Base-by-base conservation (phyloP, 2,888 invertebrate genomes). In the Tenthredo scrophulariae region DNA sequence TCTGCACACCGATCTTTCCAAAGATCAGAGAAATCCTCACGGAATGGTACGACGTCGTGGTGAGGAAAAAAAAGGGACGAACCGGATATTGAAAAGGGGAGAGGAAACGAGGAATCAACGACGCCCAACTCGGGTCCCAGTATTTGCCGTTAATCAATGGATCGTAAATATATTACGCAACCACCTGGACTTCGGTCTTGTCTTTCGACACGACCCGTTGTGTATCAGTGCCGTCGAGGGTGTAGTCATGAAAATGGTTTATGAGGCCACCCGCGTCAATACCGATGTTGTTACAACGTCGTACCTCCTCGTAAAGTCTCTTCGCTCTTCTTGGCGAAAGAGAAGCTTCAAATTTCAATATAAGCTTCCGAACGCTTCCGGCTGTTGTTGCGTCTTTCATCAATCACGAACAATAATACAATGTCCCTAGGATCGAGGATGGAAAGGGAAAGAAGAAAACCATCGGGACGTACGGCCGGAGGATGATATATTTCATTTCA, bases 311-410 rank as follows among this genome's bases (percentile, higher is more conserved):
- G 74, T 74, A 74, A 74, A 74, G 43, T 74, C 40, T 74, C 43
- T 13, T 13, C 43, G 74, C 15, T 43, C 15, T 74, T 43, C 43
- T 74, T 26, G 43, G 43, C 10, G 43, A 40, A 46, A 46, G 50
- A 54, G n/a, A 26, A n/a, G 54, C 77, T 54, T 77, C 77, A 77
- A 77, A 54, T 54, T 77, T 77, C 50, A 77, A 77, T 77, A 77
- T n/a, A 22, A 77, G 33, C 77, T 77, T 33, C 3, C 77, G 77
- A 33, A 29, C 54, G 77, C 74, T 74, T 74, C 43, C 74, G 74
- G 74, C 74, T 74, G 40, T 74, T 74, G 46, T 43, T 43, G 43
- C 74, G 40, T 43, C 74, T 43, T 74, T 74, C 74, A 74, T 74
- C 74, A 74, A 74, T 74, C 74, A 74, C 26, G 74, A 67, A 67